These are phyloP conservation scores for Conopomorpha cramerella DNA, from an alignment of 1,140 invertebrate genomes.

Conservation along the genomic window DNA sequence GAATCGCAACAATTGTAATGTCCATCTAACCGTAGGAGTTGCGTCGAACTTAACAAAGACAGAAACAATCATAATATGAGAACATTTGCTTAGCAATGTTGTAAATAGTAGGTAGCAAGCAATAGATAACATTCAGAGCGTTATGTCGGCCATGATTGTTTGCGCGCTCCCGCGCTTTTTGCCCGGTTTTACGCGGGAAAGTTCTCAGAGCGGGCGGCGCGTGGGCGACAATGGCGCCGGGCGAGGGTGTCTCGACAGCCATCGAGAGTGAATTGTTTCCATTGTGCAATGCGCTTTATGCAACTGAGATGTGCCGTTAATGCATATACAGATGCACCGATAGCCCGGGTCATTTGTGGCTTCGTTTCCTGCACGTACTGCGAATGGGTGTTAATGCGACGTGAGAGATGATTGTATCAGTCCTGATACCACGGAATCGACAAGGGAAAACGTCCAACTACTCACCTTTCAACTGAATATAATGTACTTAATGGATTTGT, in stretches of 20 bases:
- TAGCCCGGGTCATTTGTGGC: conserved; percentile 19
- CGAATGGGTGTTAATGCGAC: too few species aligned
- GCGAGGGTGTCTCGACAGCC: too few species aligned
- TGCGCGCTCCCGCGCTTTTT: conserved; percentile 51
- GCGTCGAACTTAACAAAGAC: conserved; percentile 8
- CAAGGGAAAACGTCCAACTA: too few species aligned
- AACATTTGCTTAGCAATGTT: conserved; percentile 40
- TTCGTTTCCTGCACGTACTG: too few species aligned
- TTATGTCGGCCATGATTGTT: conserved; percentile 52
- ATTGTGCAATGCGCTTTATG: conserved; percentile 45
- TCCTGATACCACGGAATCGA: too few species aligned
- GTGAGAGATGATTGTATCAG: too few species aligned
- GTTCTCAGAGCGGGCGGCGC: conserved; percentile 43
- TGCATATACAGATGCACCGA: conserved; percentile 27
- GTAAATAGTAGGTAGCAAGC: conserved; percentile 21
- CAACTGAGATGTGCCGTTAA: conserved; percentile 51
- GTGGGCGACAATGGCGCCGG: conserved; percentile 42
- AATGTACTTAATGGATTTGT: too few species aligned
- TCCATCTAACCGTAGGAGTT: background rate
- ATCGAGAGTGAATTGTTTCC: conserved; percentile 43
- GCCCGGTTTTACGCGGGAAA: conserved; percentile 50
- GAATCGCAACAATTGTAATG: background rate
- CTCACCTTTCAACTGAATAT: too few species aligned
- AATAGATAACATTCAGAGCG: conserved; percentile 50
- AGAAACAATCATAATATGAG: conserved; percentile 29